phyloP scores from a whole-genome alignment of 2,113 vertebrate genomes.

The Verasper variegatus region DNA sequence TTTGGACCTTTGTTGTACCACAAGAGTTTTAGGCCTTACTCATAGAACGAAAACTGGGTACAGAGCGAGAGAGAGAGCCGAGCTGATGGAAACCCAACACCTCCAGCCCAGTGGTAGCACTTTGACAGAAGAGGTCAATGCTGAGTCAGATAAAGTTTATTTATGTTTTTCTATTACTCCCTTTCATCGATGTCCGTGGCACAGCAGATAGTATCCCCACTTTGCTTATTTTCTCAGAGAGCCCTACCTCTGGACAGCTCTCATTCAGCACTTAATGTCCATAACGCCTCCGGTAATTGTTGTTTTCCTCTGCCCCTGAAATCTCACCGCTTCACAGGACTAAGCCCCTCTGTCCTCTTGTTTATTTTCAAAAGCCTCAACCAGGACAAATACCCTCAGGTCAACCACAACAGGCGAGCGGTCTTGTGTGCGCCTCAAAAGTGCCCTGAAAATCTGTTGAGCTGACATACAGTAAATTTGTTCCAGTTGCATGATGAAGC shows the following conservation, averaged over 20 bases:
- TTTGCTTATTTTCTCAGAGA: conserved; percentile 77
- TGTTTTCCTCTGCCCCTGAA: conserved; percentile 78
- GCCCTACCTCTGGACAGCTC: conserved; percentile 67
- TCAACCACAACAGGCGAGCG: conserved; percentile 69
- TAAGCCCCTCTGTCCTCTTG: conserved; percentile 75
- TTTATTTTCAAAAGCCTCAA: conserved; percentile 82
- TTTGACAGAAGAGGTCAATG: conserved; percentile 69
- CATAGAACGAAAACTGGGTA: conserved; percentile 44
- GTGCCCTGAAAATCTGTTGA: conserved; percentile 77
- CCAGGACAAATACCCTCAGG: conserved; percentile 78
- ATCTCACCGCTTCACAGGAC: conserved; percentile 72
- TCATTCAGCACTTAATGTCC: conserved; percentile 76
- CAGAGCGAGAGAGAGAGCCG: conserved; percentile 18
- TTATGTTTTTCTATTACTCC: conserved; percentile 69
- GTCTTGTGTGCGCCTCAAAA: conserved; percentile 69
- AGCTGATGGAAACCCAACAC: conserved; percentile 69
- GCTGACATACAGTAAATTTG: conserved; percentile 76
- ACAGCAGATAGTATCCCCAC: conserved; percentile 63
- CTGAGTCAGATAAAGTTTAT: conserved; percentile 73
- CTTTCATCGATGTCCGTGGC: conserved; percentile 67
- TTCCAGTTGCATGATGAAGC: conserved; percentile 76
- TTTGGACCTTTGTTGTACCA: conserved; percentile 43
- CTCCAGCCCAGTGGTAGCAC: conserved; percentile 61
- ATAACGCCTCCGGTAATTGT: conserved; percentile 77
- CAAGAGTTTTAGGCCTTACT: conserved; percentile 44